Base-by-base conservation (phyloP, 2,113 vertebrate genomes). In the Hemichromis elongatus region DNA sequence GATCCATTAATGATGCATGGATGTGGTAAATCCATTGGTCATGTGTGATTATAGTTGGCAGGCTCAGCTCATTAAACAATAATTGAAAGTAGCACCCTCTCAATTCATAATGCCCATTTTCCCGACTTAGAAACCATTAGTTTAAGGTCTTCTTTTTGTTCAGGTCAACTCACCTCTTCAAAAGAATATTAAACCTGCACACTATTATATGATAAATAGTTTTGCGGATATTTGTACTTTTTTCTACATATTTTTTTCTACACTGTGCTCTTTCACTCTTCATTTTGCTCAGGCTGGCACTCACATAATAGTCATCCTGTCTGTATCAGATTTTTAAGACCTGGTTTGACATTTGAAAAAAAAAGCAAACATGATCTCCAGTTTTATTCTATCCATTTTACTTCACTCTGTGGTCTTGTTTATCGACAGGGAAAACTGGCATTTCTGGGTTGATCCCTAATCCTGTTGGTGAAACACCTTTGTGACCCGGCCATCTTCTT, bases 21-120 rank as follows among this genome's bases (percentile, higher is more conserved):
- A 80, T 90, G 82, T 86, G 86, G 42, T 90, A 77, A 92, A 93
- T 87, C 66, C 84, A 89, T 92, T 88, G 81, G 83, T 90, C 85
- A 55, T 80, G 53, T 80, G 18, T 88, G 80, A 89, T 84, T 88
- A 86, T 57, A 83, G 68, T 80, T 80, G 75, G 78, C 86, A 79
- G 79, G 47, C 82, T 89, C 56, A 73, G 24, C 73, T 91, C 47
- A 88, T 91, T 94, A 83, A 92, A 85, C 66, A 87, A 73, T 82
- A 84, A 89, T 86, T 68, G 21, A 85, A 89, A 80, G 81, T 53
- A 68, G 61, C 79, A 84, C 11, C 61, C 68, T 87, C 28, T 88
- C 16, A 56, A 54, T 66, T 88, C 61, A 80, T 56, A 50, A 78
- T 55, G 52, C 21, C 19, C 55, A 54, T 85, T 83, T 84, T 77